Conservation (phyloP, 2,797 vertebrate genomes). For the Typhlichthys eigenmanni region DNA sequence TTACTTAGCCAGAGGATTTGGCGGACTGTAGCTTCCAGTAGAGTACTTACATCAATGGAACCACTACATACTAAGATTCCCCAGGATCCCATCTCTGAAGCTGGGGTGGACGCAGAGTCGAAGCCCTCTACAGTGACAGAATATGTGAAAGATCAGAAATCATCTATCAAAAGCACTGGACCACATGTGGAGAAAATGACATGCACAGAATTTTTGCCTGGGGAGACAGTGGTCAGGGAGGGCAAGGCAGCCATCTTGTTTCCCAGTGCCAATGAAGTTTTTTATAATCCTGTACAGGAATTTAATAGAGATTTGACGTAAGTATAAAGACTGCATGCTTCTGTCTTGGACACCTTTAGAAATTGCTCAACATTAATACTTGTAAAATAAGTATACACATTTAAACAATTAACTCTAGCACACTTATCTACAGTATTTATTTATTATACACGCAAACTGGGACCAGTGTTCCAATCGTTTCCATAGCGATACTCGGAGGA, state of each 20-base stretch:
- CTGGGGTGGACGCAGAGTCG: conserved; percentile 7
- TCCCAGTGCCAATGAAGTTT: conserved; percentile 88
- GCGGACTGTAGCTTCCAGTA: conserved; percentile 9
- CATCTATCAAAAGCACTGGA: background rate
- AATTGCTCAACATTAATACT: too few species aligned
- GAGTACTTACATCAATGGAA: conserved; percentile 61
- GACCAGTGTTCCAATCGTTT: too few species aligned
- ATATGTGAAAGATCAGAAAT: conserved; percentile 3
- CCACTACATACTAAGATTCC: conserved; percentile 18
- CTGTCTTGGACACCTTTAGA: background rate
- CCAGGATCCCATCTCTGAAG: background rate
- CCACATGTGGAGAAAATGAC: background rate
- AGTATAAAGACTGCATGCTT: conserved; percentile 50
- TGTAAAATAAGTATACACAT: too few species aligned
- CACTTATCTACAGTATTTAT: too few species aligned
- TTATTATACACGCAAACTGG: too few species aligned
- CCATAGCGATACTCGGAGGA: too few species aligned
- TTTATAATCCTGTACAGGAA: conserved; percentile 95
- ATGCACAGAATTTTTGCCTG: conserved; percentile 54
- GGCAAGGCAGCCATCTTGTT: conserved; percentile 86
- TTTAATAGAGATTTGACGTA: conserved; percentile 95
- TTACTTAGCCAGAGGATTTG: background rate
- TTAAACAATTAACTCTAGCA: too few species aligned
- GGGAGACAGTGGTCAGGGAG: conserved; percentile 83
- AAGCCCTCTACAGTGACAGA: background rate